Base-by-base conservation (phyloP, 2,113 vertebrate species). In the Macquaria australasica region DNA sequence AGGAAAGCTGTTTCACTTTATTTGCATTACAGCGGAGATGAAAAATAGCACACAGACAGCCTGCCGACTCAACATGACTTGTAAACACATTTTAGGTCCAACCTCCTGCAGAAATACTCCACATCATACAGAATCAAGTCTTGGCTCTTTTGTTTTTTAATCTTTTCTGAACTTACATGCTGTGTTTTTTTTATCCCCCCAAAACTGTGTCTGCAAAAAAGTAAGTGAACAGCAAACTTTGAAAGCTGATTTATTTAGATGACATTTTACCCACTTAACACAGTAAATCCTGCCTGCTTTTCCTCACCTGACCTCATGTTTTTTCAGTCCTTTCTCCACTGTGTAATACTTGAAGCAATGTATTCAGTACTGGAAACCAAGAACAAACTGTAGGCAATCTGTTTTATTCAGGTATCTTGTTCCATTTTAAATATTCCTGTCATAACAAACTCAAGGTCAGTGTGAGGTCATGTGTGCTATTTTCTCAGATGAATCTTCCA, bases 1-100 rank as follows among this genome's bases (percentile, higher is more conserved):
- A 92, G 64, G 81, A 72, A 88, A 79, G 86, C 75, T 48, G 21
- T 88, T 88, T 88, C 58, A 8, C 69, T 83, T 73, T 69, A 81
- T 89, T 85, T 89, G 86, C 83, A 84, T 90, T 72, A 63, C 62
- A 72, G 84, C 23, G 6, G 48, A 59, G 79, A 86, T 82, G 76
- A 84, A 59, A 79, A 77, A 79, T 37, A 51, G 71, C 82, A 15
- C 50, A 2, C 5, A 74, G 62, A 69, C 86, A 76, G 48, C 3
- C 69, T 63, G 85, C 64, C 80, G 48, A 84, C 77, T 83, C 86
- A 28, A 88, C 78, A 59, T 2, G n/a, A 79, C 58, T 12, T 41
- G 69, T 67, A 83, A 80, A 90, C 79, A 51, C 59, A 59, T 81
- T 53, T 71, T 4, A 64, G 39, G 55, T 68, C 48, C 70, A 15